Conservation (phyloP, 2,113 vertebrate genomes). For the Typhlomys cinereus region DNA sequence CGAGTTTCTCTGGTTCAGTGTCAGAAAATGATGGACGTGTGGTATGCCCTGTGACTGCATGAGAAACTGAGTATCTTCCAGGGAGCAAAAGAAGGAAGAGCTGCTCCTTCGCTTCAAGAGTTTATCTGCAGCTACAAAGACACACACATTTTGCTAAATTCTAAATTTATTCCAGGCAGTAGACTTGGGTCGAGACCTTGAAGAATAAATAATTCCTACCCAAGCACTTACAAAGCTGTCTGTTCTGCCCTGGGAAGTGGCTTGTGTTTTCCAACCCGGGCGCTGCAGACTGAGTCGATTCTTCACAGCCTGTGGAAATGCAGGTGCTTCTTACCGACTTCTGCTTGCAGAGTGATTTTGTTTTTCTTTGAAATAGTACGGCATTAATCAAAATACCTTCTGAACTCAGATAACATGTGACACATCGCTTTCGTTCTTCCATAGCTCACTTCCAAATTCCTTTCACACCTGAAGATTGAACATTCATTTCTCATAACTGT, state of each 20-base stretch:
- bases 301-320: neutral
- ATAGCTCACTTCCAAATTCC: conserved; percentile 13
- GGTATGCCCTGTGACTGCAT: accelerated
- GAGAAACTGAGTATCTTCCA: neutral
- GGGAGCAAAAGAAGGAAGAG: neutral
- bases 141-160: neutral
- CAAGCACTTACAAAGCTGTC: neutral
- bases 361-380: neutral
- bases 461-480: neutral
- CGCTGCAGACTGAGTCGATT: neutral
- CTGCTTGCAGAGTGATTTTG: neutral
- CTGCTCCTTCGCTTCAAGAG: neutral
- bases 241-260: neutral
- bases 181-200: neutral
- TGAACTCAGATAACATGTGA: neutral
- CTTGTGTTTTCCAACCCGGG: neutral
- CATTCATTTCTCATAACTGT: conserved; percentile 8
- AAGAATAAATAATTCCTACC: neutral
- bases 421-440: conserved; percentile 3
- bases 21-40: neutral
- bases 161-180: neutral
- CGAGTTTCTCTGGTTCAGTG: neutral
- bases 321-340: neutral
- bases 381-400: conserved; percentile 43
- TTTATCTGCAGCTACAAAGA: neutral